Percentiles rank a stretch among this genome's conserved stretches.
These are phyloP conservation scores for Caranx ignobilis DNA, from an alignment of 2,113 vertebrate species.

Conservation along the genomic window DNA sequence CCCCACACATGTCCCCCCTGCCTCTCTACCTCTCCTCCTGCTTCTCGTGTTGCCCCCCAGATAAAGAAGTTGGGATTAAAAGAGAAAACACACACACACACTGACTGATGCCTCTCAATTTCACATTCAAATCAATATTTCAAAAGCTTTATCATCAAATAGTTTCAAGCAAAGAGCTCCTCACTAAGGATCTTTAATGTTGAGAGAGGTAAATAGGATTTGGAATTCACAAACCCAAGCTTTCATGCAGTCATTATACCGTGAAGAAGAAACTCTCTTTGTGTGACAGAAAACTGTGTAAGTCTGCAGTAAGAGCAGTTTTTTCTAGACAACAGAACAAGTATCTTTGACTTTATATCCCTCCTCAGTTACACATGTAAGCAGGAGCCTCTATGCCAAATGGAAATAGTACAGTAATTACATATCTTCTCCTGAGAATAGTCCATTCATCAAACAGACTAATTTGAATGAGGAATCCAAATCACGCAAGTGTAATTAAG, in stretches of 20 bases:
- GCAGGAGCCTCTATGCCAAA: conserved; percentile 55
- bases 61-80: conserved; percentile 68
- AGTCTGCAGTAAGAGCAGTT: conserved; percentile 39
- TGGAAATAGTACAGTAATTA: conserved; percentile 75
- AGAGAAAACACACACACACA: conserved; percentile 36
- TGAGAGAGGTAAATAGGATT: conserved; percentile 72
- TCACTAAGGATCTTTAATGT: conserved; percentile 64
- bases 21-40: not conserved
- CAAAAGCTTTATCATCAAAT: conserved; percentile 78
- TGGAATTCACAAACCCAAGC: conserved; percentile 59
- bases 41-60: conserved; percentile 31
- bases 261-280: conserved; percentile 48
- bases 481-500: conserved; percentile 78
- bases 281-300: conserved; percentile 35
- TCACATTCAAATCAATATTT: conserved; percentile 79
- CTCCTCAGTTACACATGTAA: conserved; percentile 50
- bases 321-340: conserved; percentile 37
- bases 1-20: conserved; percentile 2
- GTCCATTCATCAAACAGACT: conserved; percentile 68
- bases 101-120: conserved; percentile 66
- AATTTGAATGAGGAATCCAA: conserved; percentile 72
- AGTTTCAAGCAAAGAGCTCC: conserved; percentile 60
- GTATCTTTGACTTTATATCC: conserved; percentile 56
- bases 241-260: conserved; percentile 63
- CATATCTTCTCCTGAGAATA: conserved; percentile 70